phyloP scores from a whole-genome alignment of 92 coral and sea anemone species.

The Porites divaricata region DNA sequence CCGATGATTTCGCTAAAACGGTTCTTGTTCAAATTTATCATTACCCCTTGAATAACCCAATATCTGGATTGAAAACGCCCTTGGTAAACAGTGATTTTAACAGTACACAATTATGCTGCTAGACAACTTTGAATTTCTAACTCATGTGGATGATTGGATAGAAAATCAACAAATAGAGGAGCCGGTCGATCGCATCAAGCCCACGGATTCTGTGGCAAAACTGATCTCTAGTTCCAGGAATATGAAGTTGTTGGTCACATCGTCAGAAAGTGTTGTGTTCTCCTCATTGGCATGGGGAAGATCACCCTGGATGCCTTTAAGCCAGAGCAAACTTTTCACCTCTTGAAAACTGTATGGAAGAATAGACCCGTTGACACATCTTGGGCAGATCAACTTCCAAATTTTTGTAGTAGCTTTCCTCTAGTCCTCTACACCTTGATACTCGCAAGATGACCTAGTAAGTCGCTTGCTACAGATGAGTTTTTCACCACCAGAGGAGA shows the following conservation, averaged over 20 bases:
- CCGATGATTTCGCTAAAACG: slow-evolving; percentile 47
- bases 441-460: neutral
- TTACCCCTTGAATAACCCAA: neutral
- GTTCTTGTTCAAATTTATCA: slow-evolving; percentile 1
- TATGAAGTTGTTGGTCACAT: slow-evolving; percentile 55
- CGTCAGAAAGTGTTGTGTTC: slow-evolving; percentile 29
- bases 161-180: neutral
- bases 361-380: neutral
- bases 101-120: neutral
- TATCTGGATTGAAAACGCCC: neutral
- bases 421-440: slow-evolving; percentile 19
- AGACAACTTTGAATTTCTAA: slow-evolving; percentile 19
- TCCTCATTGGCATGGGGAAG: neutral
- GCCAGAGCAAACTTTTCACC: slow-evolving; percentile 9
- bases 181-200: neutral
- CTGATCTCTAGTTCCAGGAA: slow-evolving; percentile 21
- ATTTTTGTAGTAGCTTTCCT: slow-evolving; percentile 64
- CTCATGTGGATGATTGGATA: neutral
- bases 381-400: slow-evolving; percentile 28
- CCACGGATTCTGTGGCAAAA: slow-evolving; percentile 22
- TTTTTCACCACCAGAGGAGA: neutral
- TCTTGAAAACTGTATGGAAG: slow-evolving; percentile 16
- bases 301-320: slow-evolving; percentile 11
- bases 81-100: neutral
- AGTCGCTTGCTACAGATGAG: neutral